Evolutionary conservation across 2,797 vertebrate species (phyloP).

Genomic region (Sciaenops ocellatus): DNA sequence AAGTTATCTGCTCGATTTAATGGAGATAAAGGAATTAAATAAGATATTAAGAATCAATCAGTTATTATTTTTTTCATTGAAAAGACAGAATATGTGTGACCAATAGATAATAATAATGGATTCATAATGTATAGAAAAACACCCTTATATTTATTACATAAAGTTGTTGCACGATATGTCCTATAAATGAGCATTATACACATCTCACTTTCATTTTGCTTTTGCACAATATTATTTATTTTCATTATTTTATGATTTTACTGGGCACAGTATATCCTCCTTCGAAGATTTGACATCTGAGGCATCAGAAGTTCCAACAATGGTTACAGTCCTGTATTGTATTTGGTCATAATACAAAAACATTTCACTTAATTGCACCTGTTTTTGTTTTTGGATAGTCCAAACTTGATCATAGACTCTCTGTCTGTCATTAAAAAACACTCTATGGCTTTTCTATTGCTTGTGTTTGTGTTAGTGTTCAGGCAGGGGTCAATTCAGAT

Average conservation of each 20-base stretch:
- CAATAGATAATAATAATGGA: neutral
- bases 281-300: neutral
- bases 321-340: neutral
- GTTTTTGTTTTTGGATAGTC: neutral
- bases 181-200: neutral
- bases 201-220: neutral
- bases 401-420: neutral
- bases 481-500: neutral
- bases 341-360: neutral
- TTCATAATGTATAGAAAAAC: neutral
- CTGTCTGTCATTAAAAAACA: neutral
- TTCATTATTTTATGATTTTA: neutral
- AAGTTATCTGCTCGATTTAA: constrained; percentile 4
- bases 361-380: neutral
- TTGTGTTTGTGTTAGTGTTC: neutral
- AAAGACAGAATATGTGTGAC: neutral
- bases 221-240: neutral
- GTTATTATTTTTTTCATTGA: neutral
- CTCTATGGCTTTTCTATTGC: neutral
- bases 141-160: neutral
- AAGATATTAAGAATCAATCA: too few relatives aligned
- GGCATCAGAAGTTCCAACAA: neutral
- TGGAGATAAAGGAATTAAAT: neutral
- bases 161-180: neutral
- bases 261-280: neutral